Evolutionary conservation across 2,113 vertebrate genomes (phyloP).

Genomic region (Macrotus californicus): DNA sequence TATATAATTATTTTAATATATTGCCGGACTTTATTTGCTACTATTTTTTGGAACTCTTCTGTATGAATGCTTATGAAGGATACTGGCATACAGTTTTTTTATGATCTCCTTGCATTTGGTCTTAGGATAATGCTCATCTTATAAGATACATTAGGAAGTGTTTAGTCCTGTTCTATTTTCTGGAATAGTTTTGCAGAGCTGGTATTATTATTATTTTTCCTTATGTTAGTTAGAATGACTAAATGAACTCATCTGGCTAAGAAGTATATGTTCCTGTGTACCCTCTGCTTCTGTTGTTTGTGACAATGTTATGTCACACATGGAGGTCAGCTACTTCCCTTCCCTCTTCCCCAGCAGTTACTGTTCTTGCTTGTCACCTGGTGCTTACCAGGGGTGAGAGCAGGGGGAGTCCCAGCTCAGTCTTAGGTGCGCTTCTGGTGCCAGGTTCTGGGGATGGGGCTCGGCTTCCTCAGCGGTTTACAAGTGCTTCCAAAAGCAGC

Average conservation of each 20-base stretch:
- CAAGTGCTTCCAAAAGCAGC: accelerated
- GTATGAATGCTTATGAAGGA: neutral
- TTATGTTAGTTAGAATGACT: neutral
- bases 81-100: accelerated
- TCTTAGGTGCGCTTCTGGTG: neutral
- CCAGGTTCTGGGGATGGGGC: neutral
- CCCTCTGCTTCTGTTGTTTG: neutral
- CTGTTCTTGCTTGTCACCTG: too few species aligned
- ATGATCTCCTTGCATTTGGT: neutral
- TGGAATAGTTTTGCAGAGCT: neutral
- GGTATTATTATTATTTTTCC: neutral
- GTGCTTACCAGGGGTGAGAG: neutral
- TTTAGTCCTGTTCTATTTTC: neutral
- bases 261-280: neutral
- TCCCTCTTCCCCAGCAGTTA: accelerated
- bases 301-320: accelerated
- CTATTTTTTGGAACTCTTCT: neutral
- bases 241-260: neutral
- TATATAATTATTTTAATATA: neutral
- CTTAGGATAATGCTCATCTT: neutral
- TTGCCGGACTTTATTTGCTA: neutral
- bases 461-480: accelerated
- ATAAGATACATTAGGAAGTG: neutral
- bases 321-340: too few species aligned
- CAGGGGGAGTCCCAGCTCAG: neutral